These are phyloP conservation scores for Psococerastis gibbosa DNA, from an alignment of 2,888 invertebrate genomes.

Conservation along the genomic window DNA sequence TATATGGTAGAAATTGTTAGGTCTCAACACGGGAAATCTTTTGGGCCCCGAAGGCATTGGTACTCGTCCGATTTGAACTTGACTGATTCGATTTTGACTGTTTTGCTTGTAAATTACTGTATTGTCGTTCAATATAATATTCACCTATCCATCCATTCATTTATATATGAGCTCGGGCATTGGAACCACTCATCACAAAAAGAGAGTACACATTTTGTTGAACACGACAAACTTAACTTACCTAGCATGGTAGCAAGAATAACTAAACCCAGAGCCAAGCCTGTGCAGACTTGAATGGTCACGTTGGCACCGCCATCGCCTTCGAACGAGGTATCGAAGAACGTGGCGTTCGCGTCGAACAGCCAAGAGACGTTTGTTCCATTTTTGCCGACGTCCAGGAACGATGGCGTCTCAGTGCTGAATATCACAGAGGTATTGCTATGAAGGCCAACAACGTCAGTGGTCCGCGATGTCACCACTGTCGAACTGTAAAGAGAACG, in stretches of 20 bases:
- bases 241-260: not conserved
- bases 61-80: no score
- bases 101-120: no score
- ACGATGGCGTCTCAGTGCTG: not conserved
- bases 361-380: not conserved
- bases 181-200: no score
- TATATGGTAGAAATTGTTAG: no score
- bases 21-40: no score
- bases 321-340: not conserved
- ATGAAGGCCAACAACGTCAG: not conserved
- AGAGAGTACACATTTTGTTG: no score
- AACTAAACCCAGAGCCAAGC: not conserved
- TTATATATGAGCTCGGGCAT: no score
- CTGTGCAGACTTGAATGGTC: not conserved
- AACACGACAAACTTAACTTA: no score
- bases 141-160: no score
- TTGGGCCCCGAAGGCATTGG: no score
- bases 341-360: not conserved
- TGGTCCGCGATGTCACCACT: not conserved
- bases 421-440: not conserved
- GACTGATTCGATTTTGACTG: no score
- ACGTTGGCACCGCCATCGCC: not conserved
- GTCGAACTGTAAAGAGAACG: not conserved
- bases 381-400: not conserved
- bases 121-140: no score